These are phyloP conservation scores for Anthopleura xanthogrammica DNA, from an alignment of 92 coral and sea anemone genomes.

Conservation along the genomic window DNA sequence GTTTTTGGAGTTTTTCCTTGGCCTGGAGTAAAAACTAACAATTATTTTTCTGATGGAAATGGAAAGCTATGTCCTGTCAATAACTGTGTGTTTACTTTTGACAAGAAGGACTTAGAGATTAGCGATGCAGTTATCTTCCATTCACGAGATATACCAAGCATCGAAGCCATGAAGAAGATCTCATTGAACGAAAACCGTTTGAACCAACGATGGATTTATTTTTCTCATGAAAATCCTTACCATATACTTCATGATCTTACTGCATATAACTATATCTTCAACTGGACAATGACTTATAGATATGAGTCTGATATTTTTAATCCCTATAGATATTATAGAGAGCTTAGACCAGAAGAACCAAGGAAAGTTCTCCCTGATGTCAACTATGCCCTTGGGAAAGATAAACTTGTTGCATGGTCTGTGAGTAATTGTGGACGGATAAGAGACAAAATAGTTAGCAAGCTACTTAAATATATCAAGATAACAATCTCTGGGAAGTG, in stretches of 20 bases:
- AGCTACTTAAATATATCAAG: constrained; percentile 52
- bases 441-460: constrained; percentile 59
- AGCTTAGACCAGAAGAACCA: constrained; percentile 5
- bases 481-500: constrained; percentile 81
- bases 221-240: constrained; percentile 81
- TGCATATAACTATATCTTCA: constrained; percentile 62
- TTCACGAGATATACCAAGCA: constrained; percentile 74
- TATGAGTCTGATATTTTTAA: constrained; percentile 83
- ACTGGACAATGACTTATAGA: constrained; percentile 97
- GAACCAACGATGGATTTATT: constrained; percentile 80
- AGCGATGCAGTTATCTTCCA: constrained; percentile 91
- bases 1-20: constrained; percentile 76
- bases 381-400: constrained; percentile 70
- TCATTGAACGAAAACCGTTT: constrained; percentile 22
- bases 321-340: constrained; percentile 65
- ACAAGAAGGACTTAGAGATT: constrained; percentile 45
- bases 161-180: constrained; percentile 40
- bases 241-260: constrained; percentile 48
- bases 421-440: constrained; percentile 69
- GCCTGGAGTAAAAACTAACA: constrained; percentile 62
- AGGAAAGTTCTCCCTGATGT: background rate
- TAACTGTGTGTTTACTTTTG: constrained; percentile 68
- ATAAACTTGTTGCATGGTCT: constrained; percentile 78
- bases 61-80: constrained; percentile 52
- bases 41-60: constrained; percentile 71